Evolutionary conservation across 2,797 vertebrate genomes (phyloP).

Genomic region (Sylvia borin): DNA sequence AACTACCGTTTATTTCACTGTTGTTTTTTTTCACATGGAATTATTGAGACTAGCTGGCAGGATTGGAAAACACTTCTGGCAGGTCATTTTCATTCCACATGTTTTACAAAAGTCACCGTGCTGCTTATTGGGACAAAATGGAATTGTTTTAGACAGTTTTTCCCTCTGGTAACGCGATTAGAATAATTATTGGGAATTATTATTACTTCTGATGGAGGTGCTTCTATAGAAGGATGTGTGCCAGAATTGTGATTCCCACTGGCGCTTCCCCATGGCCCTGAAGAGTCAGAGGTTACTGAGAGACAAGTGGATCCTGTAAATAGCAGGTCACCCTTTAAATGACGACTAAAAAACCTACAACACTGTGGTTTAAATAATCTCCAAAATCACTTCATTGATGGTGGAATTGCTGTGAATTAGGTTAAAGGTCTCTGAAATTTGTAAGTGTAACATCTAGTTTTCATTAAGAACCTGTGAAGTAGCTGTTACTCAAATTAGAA

Average conservation of each 20-base stretch:
- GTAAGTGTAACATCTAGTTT: background rate
- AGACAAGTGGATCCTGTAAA: background rate
- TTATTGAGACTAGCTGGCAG: background rate
- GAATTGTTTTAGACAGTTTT: background rate
- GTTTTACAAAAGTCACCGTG: background rate
- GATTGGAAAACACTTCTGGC: background rate
- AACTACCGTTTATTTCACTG: fast-evolving
- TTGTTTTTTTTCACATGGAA: background rate
- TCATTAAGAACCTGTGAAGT: background rate
- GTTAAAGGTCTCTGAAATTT: background rate
- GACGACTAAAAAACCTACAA: fast-evolving
- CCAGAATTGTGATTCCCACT: background rate
- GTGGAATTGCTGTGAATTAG: background rate
- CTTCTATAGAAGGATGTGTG: background rate
- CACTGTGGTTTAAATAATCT: background rate
- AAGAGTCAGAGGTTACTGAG: background rate
- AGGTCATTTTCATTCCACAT: background rate
- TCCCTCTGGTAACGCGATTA: background rate
- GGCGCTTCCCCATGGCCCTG: background rate
- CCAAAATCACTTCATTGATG: background rate
- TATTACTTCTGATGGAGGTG: background rate
- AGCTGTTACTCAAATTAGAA: background rate
- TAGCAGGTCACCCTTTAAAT: background rate
- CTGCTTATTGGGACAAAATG: background rate
- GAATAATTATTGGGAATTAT: background rate